Conservation (phyloP, 2,797 vertebrate genomes). For the Cyclura pinguis region DNA sequence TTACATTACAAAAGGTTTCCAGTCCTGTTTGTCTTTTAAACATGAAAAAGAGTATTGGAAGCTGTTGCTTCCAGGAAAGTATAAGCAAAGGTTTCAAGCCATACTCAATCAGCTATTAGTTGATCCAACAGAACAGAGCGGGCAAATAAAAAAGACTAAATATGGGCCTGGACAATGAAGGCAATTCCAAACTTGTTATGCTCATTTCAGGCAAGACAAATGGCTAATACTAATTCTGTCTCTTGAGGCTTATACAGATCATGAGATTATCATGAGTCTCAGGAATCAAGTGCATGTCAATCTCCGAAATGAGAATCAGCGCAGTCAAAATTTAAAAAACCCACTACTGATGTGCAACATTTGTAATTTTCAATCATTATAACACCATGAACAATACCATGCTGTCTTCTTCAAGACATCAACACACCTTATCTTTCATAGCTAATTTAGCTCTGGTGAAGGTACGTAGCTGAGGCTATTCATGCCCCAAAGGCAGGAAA, state of each 20-base stretch:
- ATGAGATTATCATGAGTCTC: background rate
- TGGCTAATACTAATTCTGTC: background rate
- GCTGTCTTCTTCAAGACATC: background rate
- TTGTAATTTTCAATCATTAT: background rate
- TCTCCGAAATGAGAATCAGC: background rate
- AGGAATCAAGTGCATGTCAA: background rate
- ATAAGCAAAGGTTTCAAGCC: slow-evolving; percentile 9
- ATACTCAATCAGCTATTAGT: background rate
- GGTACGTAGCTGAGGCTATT: background rate
- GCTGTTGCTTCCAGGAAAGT: background rate
- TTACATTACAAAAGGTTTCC: background rate
- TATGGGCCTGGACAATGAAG: background rate
- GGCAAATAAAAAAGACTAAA: background rate
- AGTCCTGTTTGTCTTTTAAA: accelerated
- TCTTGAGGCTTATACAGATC: background rate
- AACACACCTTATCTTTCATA: background rate
- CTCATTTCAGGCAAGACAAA: background rate
- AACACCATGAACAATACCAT: background rate
- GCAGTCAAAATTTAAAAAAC: background rate
- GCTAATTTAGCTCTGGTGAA: background rate
- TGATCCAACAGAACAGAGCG: background rate
- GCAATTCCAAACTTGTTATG: background rate
- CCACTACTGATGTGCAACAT: background rate
- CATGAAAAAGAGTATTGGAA: background rate
- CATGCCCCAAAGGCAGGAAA: background rate